Percentiles rank a stretch among this genome's conserved stretches.
Evolutionary conservation across 2,113 vertebrate species (phyloP).

Genomic region (Hipposideros armiger): DNA sequence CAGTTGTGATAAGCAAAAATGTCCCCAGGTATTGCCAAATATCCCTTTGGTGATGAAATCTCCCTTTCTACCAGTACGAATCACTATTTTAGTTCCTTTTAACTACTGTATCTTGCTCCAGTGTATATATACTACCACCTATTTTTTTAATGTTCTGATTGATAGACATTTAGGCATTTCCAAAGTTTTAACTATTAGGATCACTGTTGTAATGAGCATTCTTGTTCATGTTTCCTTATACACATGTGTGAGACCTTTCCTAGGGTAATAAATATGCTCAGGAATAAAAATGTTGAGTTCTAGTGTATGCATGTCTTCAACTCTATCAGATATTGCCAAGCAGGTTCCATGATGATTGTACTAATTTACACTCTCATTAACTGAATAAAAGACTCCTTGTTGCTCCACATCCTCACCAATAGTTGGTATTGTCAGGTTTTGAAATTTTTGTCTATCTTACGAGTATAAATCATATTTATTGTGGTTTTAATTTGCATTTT

Average conservation of each 20-base stretch:
- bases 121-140: not conserved
- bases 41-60: not conserved
- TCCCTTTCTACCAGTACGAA: not conserved
- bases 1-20: constrained; percentile 6
- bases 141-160: constrained; percentile 46
- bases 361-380: constrained; percentile 31
- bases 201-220: not conserved
- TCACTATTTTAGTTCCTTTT: constrained; percentile 38
- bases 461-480: not conserved
- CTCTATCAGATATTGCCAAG: not conserved
- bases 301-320: constrained; percentile 32
- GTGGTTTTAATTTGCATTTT: constrained; percentile 53
- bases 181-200: constrained; percentile 31
- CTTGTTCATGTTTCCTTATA: not conserved
- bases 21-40: not conserved
- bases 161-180: constrained; percentile 32
- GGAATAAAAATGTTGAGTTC: constrained; percentile 41
- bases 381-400: not conserved
- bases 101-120: not conserved
- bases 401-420: not conserved
- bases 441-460: constrained; percentile 4
- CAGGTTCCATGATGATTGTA: constrained; percentile 25
- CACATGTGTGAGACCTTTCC: constrained; percentile 12
- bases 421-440: constrained; percentile 22
- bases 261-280: not conserved